Evolutionary conservation across 2,797 vertebrate genomes (phyloP).

Genomic region (Leptoclinus maculatus): DNA sequence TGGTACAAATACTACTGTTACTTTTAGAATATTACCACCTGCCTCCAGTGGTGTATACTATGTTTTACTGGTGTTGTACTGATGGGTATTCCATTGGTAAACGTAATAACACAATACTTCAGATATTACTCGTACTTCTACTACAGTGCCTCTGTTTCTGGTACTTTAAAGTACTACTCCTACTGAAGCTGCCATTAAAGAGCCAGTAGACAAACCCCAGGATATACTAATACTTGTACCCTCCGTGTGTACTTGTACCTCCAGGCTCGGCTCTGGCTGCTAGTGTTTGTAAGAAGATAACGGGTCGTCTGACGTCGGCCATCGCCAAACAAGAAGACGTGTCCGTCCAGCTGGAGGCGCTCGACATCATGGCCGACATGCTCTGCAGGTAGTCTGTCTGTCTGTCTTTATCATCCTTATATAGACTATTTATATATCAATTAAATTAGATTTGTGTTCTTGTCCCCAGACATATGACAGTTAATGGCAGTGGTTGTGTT

Average conservation of each 20-base stretch:
- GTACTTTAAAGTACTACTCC: neutral
- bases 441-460: no score
- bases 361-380: conserved; percentile 99
- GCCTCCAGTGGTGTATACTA: neutral
- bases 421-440: no score
- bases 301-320: conserved; percentile 98
- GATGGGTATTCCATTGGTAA: neutral
- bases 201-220: no score
- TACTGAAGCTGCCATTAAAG: neutral
- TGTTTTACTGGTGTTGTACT: neutral
- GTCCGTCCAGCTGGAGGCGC: conserved; percentile 96
- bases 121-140: neutral
- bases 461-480: no score
- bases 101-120: neutral
- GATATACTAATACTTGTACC: no score
- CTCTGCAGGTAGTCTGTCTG: conserved; percentile 90
- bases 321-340: conserved; percentile 99
- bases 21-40: neutral
- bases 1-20: conserved; percentile 81
- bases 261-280: conserved; percentile 96
- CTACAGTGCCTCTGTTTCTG: neutral
- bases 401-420: no score
- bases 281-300: conserved; percentile 99
- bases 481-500: no score
- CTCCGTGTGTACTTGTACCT: neutral